These are phyloP conservation scores for Herpailurus yagouaroundi DNA, from an alignment of 2,113 vertebrate species.

Conservation along the genomic window DNA sequence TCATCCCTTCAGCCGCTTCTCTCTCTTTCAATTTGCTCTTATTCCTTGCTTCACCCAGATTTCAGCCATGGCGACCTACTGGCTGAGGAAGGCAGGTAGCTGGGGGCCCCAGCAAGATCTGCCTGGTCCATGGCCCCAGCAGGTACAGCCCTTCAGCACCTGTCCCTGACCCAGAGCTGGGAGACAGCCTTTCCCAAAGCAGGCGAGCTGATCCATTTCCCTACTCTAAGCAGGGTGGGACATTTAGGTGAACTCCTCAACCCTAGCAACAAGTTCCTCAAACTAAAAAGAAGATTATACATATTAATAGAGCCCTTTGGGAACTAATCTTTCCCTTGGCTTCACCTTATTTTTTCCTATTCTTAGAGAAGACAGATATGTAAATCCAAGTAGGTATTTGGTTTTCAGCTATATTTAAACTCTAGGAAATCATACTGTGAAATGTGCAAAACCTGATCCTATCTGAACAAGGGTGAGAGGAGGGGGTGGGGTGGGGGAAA, in stretches of 20 bases:
- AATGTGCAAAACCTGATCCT: not conserved
- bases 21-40: not conserved
- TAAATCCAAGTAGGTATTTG: not conserved
- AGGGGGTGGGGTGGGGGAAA: not conserved
- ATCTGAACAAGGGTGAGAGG: not conserved
- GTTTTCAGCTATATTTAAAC: not conserved
- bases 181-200: not conserved
- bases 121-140: not conserved
- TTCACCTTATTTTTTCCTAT: not conserved
- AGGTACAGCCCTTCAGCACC: not conserved
- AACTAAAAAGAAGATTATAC: not conserved
- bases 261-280: not conserved
- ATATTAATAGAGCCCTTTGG: not conserved
- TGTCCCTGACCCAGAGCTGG: not conserved
- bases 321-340: not conserved
- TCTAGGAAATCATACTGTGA: not conserved
- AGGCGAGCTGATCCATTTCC: not conserved
- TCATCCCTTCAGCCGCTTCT: not conserved
- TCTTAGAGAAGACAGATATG: not conserved
- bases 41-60: not conserved
- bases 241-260: not conserved
- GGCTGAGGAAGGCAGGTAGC: not conserved
- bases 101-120: accelerated
- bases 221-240: not conserved
- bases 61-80: not conserved